Conservation (phyloP, 2,797 vertebrate genomes). For the Bufotes viridis region DNA sequence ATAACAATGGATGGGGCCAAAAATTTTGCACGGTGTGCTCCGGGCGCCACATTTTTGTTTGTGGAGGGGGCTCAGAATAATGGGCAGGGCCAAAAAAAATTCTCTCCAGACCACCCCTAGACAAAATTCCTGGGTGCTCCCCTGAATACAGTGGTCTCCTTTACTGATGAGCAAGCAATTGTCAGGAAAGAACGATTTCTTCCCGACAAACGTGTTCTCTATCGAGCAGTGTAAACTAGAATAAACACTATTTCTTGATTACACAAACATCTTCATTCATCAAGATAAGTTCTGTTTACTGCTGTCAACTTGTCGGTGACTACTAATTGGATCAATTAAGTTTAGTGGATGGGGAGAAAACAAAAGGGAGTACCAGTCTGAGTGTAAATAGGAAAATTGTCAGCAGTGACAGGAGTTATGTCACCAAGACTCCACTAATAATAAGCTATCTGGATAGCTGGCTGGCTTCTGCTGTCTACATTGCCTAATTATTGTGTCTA, state of each 20-base stretch:
- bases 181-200: too few relatives aligned
- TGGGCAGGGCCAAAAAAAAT: too few relatives aligned
- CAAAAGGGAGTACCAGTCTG: neutral
- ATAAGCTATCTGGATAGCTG: constrained; percentile 39
- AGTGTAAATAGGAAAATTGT: constrained; percentile 39
- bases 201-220: too few relatives aligned
- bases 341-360: neutral
- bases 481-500: constrained; percentile 37
- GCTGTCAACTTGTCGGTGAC: neutral
- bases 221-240: too few relatives aligned
- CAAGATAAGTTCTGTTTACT: neutral
- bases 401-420: constrained; percentile 16
- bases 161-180: too few relatives aligned
- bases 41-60: too few relatives aligned
- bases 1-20: too few relatives aligned
- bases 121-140: too few relatives aligned
- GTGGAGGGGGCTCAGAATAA: too few relatives aligned
- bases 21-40: too few relatives aligned
- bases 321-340: constrained; percentile 6
- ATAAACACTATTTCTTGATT: neutral
- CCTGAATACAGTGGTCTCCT: too few relatives aligned
- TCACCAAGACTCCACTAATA: constrained; percentile 36
- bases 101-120: too few relatives aligned
- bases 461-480: neutral
- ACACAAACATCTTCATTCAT: neutral